A percentile compares a stretch with the other conserved stretches of the same genome.
Evolutionary conservation across 2,113 vertebrate species (phyloP).

Genomic region (Plestiodon gilberti): DNA sequence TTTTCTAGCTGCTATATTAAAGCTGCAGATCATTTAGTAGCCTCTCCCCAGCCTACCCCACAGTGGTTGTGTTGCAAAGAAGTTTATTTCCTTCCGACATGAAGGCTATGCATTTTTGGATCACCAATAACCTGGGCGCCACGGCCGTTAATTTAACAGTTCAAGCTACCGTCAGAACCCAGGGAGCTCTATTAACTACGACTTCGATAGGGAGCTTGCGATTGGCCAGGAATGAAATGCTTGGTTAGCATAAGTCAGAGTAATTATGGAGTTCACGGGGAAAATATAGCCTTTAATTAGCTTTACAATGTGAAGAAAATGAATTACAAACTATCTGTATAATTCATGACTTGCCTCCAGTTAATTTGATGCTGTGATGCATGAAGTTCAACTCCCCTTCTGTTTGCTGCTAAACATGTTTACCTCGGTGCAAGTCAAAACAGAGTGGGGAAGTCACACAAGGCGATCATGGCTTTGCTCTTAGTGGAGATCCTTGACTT

Average conservation of each 20-base stretch:
- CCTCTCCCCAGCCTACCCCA: not conserved
- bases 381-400: conserved; percentile 47
- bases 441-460: not conserved
- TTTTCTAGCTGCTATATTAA: not conserved
- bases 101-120: not conserved
- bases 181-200: conserved; percentile 41
- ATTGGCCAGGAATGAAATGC: conserved; percentile 24
- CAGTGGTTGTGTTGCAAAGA: conserved; percentile 18
- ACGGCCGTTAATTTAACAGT: conserved; percentile 36
- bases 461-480: too few relatives aligned
- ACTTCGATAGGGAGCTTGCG: conserved; percentile 17
- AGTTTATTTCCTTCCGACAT: not conserved
- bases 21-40: not conserved
- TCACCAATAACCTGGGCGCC: conserved; percentile 3
- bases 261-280: conserved; percentile 53
- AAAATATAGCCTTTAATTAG: conserved; percentile 60
- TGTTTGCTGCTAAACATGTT: conserved; percentile 30
- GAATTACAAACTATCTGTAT: conserved; percentile 56
- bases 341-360: conserved; percentile 52
- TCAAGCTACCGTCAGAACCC: conserved; percentile 37
- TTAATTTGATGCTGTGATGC: conserved; percentile 57
- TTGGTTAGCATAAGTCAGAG: conserved; percentile 57
- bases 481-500: not conserved
- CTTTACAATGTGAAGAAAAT: conserved; percentile 39
- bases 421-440: not conserved